Evolutionary conservation across 2,797 vertebrate genomes (phyloP).

Genomic region (Heterohyrax brucei): DNA sequence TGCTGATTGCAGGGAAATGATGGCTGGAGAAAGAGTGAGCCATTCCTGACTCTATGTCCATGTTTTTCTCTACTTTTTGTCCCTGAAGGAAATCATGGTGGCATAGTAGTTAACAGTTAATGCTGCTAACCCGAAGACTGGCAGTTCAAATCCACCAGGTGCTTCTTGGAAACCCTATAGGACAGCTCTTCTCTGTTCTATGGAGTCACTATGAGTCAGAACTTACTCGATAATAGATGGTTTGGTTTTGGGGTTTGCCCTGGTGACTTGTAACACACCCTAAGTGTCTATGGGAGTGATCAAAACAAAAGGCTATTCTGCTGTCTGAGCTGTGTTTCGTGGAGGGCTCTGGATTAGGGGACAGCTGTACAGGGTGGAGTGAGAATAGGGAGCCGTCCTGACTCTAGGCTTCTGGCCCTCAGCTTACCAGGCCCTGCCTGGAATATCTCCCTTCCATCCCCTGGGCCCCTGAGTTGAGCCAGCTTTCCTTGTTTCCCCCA

Average conservation of each 20-base stretch:
- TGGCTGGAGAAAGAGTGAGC: not conserved
- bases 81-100: too few species aligned
- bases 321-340: too few species aligned
- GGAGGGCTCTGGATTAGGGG: not conserved
- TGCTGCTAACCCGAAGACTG: too few species aligned
- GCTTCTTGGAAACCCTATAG: too few species aligned
- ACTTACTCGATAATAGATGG: too few species aligned
- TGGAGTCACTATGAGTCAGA: too few species aligned
- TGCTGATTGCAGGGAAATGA: not conserved
- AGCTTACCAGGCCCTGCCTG: too few species aligned
- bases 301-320: not conserved
- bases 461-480: not conserved
- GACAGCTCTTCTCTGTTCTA: too few species aligned
- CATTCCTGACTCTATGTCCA: not conserved
- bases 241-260: too few species aligned
- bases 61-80: too few species aligned
- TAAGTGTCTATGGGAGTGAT: not conserved
- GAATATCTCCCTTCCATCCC: not conserved
- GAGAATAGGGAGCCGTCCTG: not conserved
- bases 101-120: too few species aligned
- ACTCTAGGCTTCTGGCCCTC: not conserved
- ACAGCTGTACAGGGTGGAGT: not conserved
- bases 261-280: accelerated
- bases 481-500: not conserved
- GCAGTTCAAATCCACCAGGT: too few species aligned